These are phyloP conservation scores for Hormiphora californensis DNA, from an alignment of 37 sponge, comb jelly and placozoan species.

Conservation along the genomic window DNA sequence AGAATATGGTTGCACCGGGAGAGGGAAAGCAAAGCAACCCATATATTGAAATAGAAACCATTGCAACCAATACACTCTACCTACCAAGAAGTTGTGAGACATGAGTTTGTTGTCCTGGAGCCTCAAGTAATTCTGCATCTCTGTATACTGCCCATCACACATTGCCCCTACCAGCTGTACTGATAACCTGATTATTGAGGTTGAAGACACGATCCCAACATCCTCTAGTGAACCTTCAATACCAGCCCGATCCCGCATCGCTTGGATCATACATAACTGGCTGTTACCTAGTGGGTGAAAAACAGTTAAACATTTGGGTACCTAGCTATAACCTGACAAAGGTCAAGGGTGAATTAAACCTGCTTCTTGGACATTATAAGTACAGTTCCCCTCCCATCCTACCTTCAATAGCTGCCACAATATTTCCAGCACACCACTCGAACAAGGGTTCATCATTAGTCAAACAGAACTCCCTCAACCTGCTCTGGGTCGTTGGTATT, in stretches of 20 bases:
- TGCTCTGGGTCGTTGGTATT: conserved; percentile 16
- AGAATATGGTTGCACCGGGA: no score
- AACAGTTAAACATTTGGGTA: no score
- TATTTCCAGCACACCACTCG: conserved; percentile 17
- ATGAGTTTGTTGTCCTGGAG: conserved; percentile 37
- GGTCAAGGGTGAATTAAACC: no score
- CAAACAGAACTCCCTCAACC: conserved; percentile 9
- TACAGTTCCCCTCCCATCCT: neutral
- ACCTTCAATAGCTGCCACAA: conserved; percentile 37
- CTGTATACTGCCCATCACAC: conserved; percentile 34
- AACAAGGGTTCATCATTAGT: conserved; percentile 32
- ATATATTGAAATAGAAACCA: no score
- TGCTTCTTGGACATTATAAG: no score
- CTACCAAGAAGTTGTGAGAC: conserved; percentile 28
- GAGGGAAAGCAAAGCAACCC: no score
- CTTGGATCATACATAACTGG: conserved; percentile 22
- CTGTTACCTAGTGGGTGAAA: conserved; percentile 41
- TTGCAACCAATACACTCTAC: no score
- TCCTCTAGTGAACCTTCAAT: neutral
- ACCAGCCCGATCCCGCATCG: conserved; percentile 6
- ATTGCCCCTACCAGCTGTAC: conserved; percentile 46
- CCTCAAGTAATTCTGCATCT: conserved; percentile 40
- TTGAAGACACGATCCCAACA: conserved; percentile 41
- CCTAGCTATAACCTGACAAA: no score
- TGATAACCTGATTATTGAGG: conserved; percentile 11